Conservation (phyloP, 2,797 vertebrate species). For the Sandelia bainsii region DNA sequence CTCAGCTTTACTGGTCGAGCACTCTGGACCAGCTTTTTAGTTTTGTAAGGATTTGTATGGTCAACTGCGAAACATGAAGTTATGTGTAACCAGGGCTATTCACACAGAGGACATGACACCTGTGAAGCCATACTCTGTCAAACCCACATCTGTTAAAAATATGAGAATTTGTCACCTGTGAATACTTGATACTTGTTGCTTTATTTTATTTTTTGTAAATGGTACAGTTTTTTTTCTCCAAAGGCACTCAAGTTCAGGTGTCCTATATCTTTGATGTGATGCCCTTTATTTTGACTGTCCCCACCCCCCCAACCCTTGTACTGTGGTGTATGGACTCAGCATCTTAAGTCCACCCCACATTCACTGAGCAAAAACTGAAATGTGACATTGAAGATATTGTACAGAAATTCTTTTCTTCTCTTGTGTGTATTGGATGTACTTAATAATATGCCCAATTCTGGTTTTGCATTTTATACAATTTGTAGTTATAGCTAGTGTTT, state of each 20-base stretch:
- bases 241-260: slow-evolving; percentile 36
- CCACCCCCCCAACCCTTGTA: slow-evolving; percentile 6
- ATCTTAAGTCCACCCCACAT: slow-evolving; percentile 29
- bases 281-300: slow-evolving; percentile 40
- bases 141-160: slow-evolving; percentile 38
- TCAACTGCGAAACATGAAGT: slow-evolving; percentile 37
- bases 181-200: slow-evolving; percentile 47
- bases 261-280: slow-evolving; percentile 50
- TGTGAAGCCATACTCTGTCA: slow-evolving; percentile 52
- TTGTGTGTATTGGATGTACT: slow-evolving; percentile 48
- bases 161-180: slow-evolving; percentile 37
- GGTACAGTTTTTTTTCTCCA: slow-evolving; percentile 49
- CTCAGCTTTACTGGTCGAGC: slow-evolving; percentile 46
- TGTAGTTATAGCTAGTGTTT: slow-evolving; percentile 57
- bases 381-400: slow-evolving; percentile 67
- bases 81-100: slow-evolving; percentile 19
- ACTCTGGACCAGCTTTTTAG: slow-evolving; percentile 41
- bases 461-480: slow-evolving; percentile 76
- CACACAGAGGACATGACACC: slow-evolving; percentile 36
- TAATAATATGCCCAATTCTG: slow-evolving; percentile 55
- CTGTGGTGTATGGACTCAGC: slow-evolving; percentile 18
- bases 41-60: slow-evolving; percentile 37
- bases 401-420: slow-evolving; percentile 60
- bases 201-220: slow-evolving; percentile 66
- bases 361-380: slow-evolving; percentile 50